Conservation (phyloP, 2,797 vertebrate species). For the Chaetophractus vellerosus region DNA sequence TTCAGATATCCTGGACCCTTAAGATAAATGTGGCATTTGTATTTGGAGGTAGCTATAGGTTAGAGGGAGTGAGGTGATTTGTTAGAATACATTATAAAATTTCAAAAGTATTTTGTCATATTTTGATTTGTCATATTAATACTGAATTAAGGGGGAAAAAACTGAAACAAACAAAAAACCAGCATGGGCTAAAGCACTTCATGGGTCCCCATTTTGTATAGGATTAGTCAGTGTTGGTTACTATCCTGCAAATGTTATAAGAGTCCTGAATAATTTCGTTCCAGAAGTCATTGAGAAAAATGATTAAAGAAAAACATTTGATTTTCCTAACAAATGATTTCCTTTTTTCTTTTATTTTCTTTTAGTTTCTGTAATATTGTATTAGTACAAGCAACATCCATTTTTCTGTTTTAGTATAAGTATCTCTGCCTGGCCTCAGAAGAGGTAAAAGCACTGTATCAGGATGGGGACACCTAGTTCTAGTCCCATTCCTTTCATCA, state of each 20-base stretch:
- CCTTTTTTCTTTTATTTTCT: background rate
- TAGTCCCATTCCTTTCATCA: background rate
- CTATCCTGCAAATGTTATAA: background rate
- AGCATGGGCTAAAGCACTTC: background rate
- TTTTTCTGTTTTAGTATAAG: background rate
- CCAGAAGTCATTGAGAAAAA: constrained; percentile 30
- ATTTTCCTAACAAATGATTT: background rate
- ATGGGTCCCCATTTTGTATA: background rate
- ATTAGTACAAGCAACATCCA: background rate
- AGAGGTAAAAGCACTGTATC: background rate
- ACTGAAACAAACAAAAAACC: background rate
- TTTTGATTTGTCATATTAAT: background rate
- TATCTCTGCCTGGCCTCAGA: background rate
- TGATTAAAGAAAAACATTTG: background rate
- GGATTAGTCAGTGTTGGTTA: background rate
- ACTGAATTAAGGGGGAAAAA: constrained; percentile 9
- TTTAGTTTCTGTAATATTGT: background rate
- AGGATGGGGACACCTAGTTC: background rate
- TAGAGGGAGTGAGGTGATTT: background rate
- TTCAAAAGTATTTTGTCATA: constrained; percentile 27
- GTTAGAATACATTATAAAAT: constrained; percentile 24
- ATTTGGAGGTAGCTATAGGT: background rate
- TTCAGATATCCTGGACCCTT: constrained; percentile 23
- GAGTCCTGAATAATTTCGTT: background rate
- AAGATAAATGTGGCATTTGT: constrained; percentile 65